phyloP scores from a whole-genome alignment of 2,113 vertebrate genomes.

The Epinephelus fuscoguttatus region DNA sequence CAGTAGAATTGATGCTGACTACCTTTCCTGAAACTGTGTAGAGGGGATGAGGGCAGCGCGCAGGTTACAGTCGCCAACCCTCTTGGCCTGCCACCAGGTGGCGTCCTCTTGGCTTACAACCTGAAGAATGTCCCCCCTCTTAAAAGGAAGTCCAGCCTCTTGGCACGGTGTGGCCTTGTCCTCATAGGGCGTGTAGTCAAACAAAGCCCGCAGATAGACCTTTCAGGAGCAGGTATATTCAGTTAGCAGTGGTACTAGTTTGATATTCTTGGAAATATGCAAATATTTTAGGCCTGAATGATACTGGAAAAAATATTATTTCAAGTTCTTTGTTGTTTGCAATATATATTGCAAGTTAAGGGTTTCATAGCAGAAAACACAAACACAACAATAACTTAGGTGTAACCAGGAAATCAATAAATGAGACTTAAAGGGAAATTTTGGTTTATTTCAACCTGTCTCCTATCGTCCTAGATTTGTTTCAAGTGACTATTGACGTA shows the following conservation, averaged over 20 bases:
- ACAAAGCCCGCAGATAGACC: slow-evolving; percentile 94
- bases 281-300: too few species aligned
- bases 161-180: slow-evolving; percentile 96
- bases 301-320: too few species aligned
- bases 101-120: slow-evolving; percentile 95
- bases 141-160: slow-evolving; percentile 94
- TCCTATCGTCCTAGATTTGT: too few species aligned
- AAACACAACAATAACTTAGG: too few species aligned
- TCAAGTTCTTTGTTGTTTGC: too few species aligned
- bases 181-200: slow-evolving; percentile 93
- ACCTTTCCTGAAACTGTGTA: slow-evolving; percentile 96
- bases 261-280: background rate
- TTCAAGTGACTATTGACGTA: too few species aligned
- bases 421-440: too few species aligned
- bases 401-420: too few species aligned
- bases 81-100: slow-evolving; percentile 98
- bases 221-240: slow-evolving; percentile 55
- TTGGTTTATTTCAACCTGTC: too few species aligned
- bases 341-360: too few species aligned
- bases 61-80: slow-evolving; percentile 92
- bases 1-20: background rate
- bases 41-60: slow-evolving; percentile 95
- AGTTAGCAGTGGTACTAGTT: background rate
- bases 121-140: slow-evolving; percentile 90
- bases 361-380: too few species aligned